phyloP scores from a whole-genome alignment of 2,888 invertebrate species.

The Mimumesa dahlbomi region DNA sequence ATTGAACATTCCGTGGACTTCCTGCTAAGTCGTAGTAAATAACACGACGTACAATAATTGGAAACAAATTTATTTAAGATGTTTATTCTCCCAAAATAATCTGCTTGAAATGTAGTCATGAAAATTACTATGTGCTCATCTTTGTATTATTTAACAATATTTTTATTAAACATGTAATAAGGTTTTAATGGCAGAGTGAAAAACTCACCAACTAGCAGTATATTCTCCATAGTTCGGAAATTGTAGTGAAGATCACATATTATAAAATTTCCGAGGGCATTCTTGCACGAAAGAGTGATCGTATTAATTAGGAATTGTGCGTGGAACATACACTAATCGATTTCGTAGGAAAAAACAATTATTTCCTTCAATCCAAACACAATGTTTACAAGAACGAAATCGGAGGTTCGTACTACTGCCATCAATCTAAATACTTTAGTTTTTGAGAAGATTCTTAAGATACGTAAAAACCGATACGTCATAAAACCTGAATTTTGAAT shows the following conservation, averaged over 20 bases:
- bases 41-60: constrained; percentile 1
- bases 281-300: background rate
- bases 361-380: constrained; percentile 50
- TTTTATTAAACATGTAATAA: constrained; percentile 33
- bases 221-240: constrained; percentile 53
- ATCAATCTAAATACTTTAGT: constrained; percentile 41
- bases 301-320: constrained; percentile 15
- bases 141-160: constrained; percentile 10
- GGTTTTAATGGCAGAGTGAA: constrained; percentile 51
- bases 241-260: constrained; percentile 50
- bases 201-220: constrained; percentile 60
- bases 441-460: background rate
- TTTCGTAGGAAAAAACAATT: constrained; percentile 35
- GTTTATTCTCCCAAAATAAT: background rate
- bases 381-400: constrained; percentile 67
- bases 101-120: background rate
- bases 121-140: background rate
- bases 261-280: constrained; percentile 14
- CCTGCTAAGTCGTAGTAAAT: constrained; percentile 12
- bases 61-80: background rate
- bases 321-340: constrained; percentile 8
- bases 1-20: background rate
- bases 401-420: constrained; percentile 50
- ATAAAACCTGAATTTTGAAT: background rate
- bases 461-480: background rate